A percentile compares a stretch with the other conserved stretches of the same genome.
These are phyloP conservation scores for Nemurella pictetii DNA, from an alignment of 2,888 invertebrate species.

Conservation along the genomic window DNA sequence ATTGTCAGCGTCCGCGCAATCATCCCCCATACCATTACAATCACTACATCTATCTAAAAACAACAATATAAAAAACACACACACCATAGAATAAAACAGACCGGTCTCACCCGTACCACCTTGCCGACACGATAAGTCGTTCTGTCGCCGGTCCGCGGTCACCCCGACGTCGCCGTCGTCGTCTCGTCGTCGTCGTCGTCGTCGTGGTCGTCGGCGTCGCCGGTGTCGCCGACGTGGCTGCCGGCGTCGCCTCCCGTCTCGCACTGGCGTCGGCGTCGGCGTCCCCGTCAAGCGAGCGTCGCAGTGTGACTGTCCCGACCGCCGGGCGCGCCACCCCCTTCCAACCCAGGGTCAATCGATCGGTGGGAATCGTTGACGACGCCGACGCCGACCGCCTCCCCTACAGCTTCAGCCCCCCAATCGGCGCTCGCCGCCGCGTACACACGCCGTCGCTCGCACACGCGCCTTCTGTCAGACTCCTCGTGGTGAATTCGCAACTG, in stretches of 20 bases:
- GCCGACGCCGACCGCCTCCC: conserved; percentile 29
- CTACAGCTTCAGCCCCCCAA: conserved; percentile 16
- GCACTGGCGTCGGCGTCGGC: conserved; percentile 17
- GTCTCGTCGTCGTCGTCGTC: background rate
- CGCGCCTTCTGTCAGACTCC: conserved; percentile 8
- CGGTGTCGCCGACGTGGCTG: background rate
- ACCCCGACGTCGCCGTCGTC: background rate
- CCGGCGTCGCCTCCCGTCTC: background rate
- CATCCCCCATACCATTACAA: background rate
- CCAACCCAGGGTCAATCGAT: conserved; percentile 30
- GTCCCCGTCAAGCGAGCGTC: background rate
- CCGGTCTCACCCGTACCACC: background rate
- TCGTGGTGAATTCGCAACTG: conserved; percentile 16
- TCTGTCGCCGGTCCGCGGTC: no score
- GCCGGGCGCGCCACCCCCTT: conserved; percentile 19
- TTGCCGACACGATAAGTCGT: background rate
- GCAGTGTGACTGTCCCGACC: conserved; percentile 3
- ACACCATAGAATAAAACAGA: background rate
- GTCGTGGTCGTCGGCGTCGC: background rate
- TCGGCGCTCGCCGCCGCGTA: conserved; percentile 7
- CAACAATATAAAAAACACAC: background rate
- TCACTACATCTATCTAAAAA: background rate
- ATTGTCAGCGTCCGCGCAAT: background rate
- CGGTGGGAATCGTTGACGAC: background rate
- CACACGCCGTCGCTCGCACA: conserved; percentile 3